Evolutionary conservation across 2,113 vertebrate genomes (phyloP).

Genomic region (Cricetomys ansorgei): DNA sequence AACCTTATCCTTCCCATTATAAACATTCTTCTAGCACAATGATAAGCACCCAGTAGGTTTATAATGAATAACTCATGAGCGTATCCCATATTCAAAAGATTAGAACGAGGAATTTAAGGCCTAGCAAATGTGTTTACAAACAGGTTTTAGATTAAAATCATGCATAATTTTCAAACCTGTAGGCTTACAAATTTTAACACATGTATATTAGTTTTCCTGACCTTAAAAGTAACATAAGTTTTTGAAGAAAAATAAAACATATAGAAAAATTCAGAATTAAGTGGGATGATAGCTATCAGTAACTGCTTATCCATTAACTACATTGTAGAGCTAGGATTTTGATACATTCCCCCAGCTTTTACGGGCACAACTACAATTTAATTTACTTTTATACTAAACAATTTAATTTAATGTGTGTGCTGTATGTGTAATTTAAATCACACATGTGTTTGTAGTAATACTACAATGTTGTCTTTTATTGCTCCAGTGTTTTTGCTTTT

Average conservation of each 20-base stretch:
- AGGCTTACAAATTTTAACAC: neutral
- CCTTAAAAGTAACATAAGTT: neutral
- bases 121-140: neutral
- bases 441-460: neutral
- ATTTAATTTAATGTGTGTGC: slow-evolving; percentile 69
- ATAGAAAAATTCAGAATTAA: neutral
- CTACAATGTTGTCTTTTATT: neutral
- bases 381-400: slow-evolving; percentile 78
- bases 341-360: neutral
- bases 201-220: neutral
- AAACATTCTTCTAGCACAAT: neutral
- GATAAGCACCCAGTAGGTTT: neutral
- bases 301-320: neutral
- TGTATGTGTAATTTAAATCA: neutral
- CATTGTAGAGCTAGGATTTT: neutral
- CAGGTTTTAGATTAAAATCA: neutral
- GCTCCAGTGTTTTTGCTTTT: neutral
- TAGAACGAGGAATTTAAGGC: neutral
- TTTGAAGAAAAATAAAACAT: neutral
- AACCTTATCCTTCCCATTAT: neutral
- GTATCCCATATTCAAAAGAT: neutral
- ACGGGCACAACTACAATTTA: slow-evolving; percentile 6
- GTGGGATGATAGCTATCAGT: neutral
- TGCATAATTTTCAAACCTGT: neutral
- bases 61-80: neutral